Conservation (phyloP, 2,797 vertebrate species). For the Sebastes hubbsi region DNA sequence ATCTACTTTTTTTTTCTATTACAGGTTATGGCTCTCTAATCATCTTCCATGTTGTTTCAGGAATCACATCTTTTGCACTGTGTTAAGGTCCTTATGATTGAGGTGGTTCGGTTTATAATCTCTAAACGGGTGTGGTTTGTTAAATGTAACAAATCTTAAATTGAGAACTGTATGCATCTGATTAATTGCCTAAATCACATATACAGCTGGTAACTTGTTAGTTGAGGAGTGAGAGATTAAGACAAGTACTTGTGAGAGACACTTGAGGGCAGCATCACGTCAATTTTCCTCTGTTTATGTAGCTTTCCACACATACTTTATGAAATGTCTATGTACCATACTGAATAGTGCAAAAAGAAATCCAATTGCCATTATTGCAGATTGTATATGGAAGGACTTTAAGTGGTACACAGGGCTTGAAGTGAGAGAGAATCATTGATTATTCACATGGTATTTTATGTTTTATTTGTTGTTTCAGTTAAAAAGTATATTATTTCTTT, state of each 20-base stretch:
- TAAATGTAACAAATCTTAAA: neutral
- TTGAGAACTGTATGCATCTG: neutral
- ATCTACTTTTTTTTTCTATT: neutral
- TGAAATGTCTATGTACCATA: neutral
- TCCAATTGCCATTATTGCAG: neutral
- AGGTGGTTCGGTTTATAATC: neutral
- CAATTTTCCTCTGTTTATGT: neutral
- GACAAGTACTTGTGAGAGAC: conserved; percentile 36
- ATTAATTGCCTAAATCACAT: neutral
- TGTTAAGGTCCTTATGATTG: neutral
- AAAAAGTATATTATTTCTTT: neutral
- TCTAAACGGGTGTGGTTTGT: neutral
- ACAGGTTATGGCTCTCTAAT: neutral
- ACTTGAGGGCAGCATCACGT: conserved; percentile 68
- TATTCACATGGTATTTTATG: conserved; percentile 15
- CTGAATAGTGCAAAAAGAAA: neutral
- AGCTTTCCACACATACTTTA: neutral
- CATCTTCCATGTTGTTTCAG: neutral
- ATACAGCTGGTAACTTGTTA: neutral
- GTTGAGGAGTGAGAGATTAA: neutral
- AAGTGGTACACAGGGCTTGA: neutral
- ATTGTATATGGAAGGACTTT: neutral
- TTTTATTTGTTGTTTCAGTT: neutral
- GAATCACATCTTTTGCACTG: neutral
- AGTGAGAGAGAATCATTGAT: neutral